Percentiles rank a stretch among this genome's conserved stretches.
Evolutionary conservation across 1,140 invertebrate species (phyloP).

Genomic region (Eumeta japonica): DNA sequence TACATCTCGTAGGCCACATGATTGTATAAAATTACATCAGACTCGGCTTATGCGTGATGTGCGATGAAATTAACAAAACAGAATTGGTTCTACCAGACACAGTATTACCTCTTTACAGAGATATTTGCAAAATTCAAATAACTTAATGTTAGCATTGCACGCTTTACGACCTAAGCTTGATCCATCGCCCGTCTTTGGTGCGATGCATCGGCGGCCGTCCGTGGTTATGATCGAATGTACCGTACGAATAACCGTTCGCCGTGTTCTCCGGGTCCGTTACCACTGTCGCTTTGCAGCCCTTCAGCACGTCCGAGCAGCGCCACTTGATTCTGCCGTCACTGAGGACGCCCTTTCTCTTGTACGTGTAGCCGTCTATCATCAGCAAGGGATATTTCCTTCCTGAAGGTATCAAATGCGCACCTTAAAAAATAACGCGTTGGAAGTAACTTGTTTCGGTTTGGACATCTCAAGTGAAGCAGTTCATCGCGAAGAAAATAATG

Average conservation of each 20-base stretch:
- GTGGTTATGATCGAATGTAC: conserved; percentile 4
- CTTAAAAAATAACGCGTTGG: too few relatives aligned
- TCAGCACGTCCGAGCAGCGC: conserved; percentile 18
- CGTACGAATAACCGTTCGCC: conserved; percentile 1
- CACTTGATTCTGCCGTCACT: conserved; percentile 18
- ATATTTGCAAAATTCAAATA: conserved; percentile 6
- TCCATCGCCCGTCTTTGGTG: conserved; percentile 5
- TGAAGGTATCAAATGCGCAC: conserved; percentile 14
- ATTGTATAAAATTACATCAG: too few relatives aligned
- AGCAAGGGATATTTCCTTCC: conserved; percentile 20
- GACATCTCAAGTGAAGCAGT: too few relatives aligned
- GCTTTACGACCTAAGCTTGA: too few relatives aligned
- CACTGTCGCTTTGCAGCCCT: conserved; percentile 21
- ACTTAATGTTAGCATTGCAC: too few relatives aligned
- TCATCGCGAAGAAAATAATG: too few relatives aligned
- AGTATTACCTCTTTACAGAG: too few relatives aligned
- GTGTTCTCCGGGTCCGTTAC: conserved; percentile 13
- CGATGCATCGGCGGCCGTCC: conserved; percentile 4
- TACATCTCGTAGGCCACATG: too few relatives aligned
- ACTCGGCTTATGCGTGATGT: too few relatives aligned
- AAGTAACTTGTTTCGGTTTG: too few relatives aligned
- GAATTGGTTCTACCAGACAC: too few relatives aligned
- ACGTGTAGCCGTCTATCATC: conserved; percentile 22
- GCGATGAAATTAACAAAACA: too few relatives aligned
- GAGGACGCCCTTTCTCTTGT: conserved; percentile 15